Evolutionary conservation across 2,888 invertebrate genomes (phyloP), one percentile per base, ranked within the genome.

Genomic region (Tanaodytes sp.): DNA sequence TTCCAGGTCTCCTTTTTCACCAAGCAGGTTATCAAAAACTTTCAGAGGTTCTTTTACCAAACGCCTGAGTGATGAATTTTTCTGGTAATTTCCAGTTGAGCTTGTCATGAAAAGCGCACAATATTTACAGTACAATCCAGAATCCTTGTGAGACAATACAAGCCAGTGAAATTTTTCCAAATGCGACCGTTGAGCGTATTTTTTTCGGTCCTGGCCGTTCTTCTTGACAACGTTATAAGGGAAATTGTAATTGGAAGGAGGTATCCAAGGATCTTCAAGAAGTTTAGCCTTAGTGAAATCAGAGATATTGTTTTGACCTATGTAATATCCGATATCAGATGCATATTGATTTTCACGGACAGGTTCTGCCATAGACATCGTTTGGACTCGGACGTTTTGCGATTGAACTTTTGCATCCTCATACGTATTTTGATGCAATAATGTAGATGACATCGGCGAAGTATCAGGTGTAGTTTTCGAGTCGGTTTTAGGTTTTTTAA

Each of bases 111-210:
- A 63, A 20, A 70, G 43, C 9, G 37, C 66, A 37, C 71, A 74
- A 45, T 72, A 71, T 45, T 59, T 66, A 46, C 71, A 72, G 51
- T 69, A 66, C 36, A 73, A 64, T 23, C 71, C 74, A 31, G 40
- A 54, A 45, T 69, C 61, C 46, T 71, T 63, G 18, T 71, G 62
- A 8, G 74, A 72, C 30, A 73, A 42, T 2, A 71, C 66, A 37
- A 74, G 68, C 72, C 71, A 73, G 18, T 59, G 51, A 52, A 71
- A 75, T 40, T 71, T 66, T 15, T 71, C 59, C 12, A 74, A 62
- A 54, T 73, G 71, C 19, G 71, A 63, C 37, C 57, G 64, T 14
- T 73, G 61, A 37, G 70, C 72, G 42, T 70, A 72, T 12, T 64
- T 71, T 43, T 67, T 71, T 27, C 20, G 48, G 49, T 46, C 31